phyloP scores from a whole-genome alignment of 2,888 invertebrate genomes.

The Amphipoea oculea region DNA sequence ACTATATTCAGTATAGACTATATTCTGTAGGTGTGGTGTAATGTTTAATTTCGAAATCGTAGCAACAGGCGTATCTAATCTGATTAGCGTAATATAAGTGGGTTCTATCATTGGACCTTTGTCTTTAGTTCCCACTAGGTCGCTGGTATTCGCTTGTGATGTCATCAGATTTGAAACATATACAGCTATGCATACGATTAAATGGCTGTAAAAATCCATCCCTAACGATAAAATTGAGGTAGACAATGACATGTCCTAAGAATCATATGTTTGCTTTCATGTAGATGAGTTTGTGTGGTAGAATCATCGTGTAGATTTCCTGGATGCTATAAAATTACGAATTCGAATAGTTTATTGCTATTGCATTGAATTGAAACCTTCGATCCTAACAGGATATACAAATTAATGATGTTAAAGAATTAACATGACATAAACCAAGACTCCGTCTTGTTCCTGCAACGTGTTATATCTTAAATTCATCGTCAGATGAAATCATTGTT shows the following conservation, averaged over 20 bases:
- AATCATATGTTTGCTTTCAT: not conserved
- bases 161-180: conserved; percentile 34
- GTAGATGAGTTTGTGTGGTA: not conserved
- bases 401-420: conserved; percentile 3
- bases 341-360: conserved; percentile 19
- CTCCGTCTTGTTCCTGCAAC: conserved; percentile 4
- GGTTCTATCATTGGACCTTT: conserved; percentile 51
- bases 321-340: conserved; percentile 1
- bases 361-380: conserved; percentile 12
- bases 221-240: not conserved
- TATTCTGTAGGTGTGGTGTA: conserved; percentile 39
- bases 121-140: conserved; percentile 21
- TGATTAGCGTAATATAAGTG: conserved; percentile 48
- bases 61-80: conserved; percentile 56
- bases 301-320: not conserved
- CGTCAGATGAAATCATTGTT: conserved; percentile 19
- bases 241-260: not conserved
- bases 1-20: conserved; percentile 33
- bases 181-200: conserved; percentile 5
- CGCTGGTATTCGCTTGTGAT: conserved; percentile 17
- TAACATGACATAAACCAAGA: not conserved
- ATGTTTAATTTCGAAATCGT: conserved; percentile 49
- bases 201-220: not conserved
- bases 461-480: conserved; percentile 23
- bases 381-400: not conserved